phyloP scores from a whole-genome alignment of 2,888 invertebrate species.

The Meiosimyza platycephala region DNA sequence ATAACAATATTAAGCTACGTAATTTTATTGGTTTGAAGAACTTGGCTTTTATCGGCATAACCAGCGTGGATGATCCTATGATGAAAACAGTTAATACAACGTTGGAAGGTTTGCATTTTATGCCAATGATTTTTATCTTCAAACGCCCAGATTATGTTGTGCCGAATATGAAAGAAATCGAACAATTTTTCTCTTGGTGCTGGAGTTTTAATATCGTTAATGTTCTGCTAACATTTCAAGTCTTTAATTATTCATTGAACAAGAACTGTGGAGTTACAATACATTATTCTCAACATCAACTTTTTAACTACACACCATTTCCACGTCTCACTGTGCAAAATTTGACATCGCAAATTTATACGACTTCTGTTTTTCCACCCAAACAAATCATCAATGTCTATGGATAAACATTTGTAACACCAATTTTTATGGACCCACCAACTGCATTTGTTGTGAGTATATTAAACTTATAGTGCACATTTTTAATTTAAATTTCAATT shows the following conservation, averaged over 20 bases:
- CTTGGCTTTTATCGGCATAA: slow-evolving; percentile 29
- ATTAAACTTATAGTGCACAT: not conserved
- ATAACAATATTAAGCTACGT: not conserved
- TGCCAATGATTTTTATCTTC: slow-evolving; percentile 30
- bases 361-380: slow-evolving; percentile 3
- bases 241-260: not conserved
- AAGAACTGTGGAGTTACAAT: not conserved
- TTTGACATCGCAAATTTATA: not conserved
- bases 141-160: not conserved
- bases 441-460: slow-evolving; percentile 37
- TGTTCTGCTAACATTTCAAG: slow-evolving; percentile 22
- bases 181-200: slow-evolving; percentile 26
- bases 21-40: slow-evolving; percentile 21
- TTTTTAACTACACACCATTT: slow-evolving; percentile 33
- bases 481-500: too few species aligned
- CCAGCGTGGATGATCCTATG: slow-evolving; percentile 20
- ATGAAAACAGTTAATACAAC: slow-evolving; percentile 6
- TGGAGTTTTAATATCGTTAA: slow-evolving; percentile 33
- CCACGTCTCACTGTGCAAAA: slow-evolving; percentile 13
- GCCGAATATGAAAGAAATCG: not conserved
- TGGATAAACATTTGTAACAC: slow-evolving; percentile 8
- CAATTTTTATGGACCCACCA: slow-evolving; percentile 36
- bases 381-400: too few species aligned
- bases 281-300: not conserved
- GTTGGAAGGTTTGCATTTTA: slow-evolving; percentile 15